Percentiles rank a stretch among this genome's conserved stretches.
Evolutionary conservation across 2,888 invertebrate genomes (phyloP).

Genomic region (Linnaemya tessellans): DNA sequence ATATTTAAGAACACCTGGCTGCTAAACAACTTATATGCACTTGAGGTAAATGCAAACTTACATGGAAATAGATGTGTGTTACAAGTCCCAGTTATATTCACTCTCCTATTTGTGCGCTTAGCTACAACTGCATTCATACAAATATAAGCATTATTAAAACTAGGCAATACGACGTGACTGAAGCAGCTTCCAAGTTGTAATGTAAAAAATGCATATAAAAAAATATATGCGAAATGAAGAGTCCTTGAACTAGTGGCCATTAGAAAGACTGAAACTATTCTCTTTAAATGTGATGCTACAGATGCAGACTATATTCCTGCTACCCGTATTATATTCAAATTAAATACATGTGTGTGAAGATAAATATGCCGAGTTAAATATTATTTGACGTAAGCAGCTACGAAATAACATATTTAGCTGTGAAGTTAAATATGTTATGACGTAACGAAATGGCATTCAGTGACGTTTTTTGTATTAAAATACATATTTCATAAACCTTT

Average conservation of each 20-base stretch:
- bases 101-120: not conserved
- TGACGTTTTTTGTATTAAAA: too few species aligned
- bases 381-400: too few species aligned
- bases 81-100: not conserved
- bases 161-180: conserved; percentile 40
- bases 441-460: too few species aligned
- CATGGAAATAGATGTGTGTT: not conserved
- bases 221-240: not conserved
- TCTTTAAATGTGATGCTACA: not conserved
- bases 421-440: too few species aligned
- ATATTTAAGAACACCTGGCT: conserved; percentile 52
- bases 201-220: not conserved
- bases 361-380: too few species aligned
- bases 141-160: not conserved
- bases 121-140: not conserved
- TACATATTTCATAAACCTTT: too few species aligned
- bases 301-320: not conserved
- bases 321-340: not conserved
- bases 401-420: too few species aligned
- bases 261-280: conserved; percentile 51
- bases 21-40: conserved; percentile 5
- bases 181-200: conserved; percentile 47
- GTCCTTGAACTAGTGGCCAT: conserved; percentile 59
- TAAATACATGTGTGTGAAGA: not conserved
- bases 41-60: not conserved